A percentile compares a stretch with the other conserved stretches of the same genome.
phyloP scores from a whole-genome alignment of 1,140 invertebrate species.

The Aporrectodea caliginosa region DNA sequence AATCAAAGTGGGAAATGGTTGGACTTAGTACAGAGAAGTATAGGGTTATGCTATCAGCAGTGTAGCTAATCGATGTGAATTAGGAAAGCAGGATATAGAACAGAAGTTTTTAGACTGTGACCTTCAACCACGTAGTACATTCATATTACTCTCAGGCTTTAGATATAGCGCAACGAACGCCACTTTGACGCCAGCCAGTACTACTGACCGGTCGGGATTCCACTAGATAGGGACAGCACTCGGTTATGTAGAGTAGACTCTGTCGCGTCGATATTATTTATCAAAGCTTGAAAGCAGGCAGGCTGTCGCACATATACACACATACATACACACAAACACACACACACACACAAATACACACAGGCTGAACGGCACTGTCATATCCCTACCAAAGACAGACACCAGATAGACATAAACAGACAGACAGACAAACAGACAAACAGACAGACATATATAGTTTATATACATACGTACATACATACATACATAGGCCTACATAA shows the following conservation, averaged over 20 bases:
- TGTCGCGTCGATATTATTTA: background rate
- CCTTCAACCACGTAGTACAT: too few species aligned
- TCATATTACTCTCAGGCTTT: too few species aligned
- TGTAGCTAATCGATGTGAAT: too few species aligned
- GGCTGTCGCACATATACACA: background rate
- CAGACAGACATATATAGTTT: background rate
- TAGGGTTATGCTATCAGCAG: too few species aligned
- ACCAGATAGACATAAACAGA: background rate
- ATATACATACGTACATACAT: background rate
- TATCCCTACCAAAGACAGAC: background rate
- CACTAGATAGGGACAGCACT: background rate
- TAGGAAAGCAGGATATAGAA: too few species aligned
- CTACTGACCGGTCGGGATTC: too few species aligned
- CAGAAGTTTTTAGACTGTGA: too few species aligned
- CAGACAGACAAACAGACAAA: background rate
- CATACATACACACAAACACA: background rate
- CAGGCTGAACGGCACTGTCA: too few species aligned
- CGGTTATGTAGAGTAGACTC: background rate
- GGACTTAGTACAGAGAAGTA: too few species aligned
- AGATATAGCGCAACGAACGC: too few species aligned
- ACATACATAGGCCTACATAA: background rate
- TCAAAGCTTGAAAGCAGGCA: background rate
- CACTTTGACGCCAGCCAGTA: too few species aligned
- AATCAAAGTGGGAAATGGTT: too few species aligned
- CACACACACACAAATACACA: background rate